Percentiles rank a stretch among this genome's conserved stretches.
Evolutionary conservation across 2,888 invertebrate species (phyloP).

Genomic region (Corbicula japonica): DNA sequence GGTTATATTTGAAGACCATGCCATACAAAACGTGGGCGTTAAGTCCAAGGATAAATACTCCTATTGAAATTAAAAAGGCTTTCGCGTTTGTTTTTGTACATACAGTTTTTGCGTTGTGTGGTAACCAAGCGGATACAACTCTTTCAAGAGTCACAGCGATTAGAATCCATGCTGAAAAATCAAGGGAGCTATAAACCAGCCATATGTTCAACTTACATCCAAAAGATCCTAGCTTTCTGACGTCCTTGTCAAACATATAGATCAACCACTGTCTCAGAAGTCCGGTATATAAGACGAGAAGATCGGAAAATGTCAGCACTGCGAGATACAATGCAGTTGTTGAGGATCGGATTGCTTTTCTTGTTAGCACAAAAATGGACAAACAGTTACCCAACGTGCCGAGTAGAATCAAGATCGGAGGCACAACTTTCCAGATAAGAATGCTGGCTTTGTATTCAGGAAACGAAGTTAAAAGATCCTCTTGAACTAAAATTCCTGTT

Average conservation of each 20-base stretch:
- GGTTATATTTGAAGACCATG: constrained; percentile 37
- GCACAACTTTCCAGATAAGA: constrained; percentile 70
- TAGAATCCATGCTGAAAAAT: constrained; percentile 80
- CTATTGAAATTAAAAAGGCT: constrained; percentile 47
- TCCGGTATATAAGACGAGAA: constrained; percentile 76
- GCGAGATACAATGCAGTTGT: too few relatives aligned
- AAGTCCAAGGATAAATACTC: constrained; percentile 54
- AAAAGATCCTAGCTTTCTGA: constrained; percentile 76
- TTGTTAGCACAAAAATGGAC: constrained; percentile 72
- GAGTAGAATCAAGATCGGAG: too few relatives aligned
- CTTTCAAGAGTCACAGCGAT: too few relatives aligned
- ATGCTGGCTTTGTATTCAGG: constrained; percentile 51
- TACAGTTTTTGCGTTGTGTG: too few relatives aligned
- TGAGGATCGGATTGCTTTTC: too few relatives aligned
- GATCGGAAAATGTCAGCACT: too few relatives aligned
- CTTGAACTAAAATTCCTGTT: too few relatives aligned
- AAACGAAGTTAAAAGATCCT: too few relatives aligned
- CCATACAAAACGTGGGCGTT: constrained; percentile 76
- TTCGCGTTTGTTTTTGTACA: constrained; percentile 65
- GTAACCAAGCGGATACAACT: too few relatives aligned
- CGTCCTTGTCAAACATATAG: constrained; percentile 59
- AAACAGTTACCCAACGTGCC: constrained; percentile 77
- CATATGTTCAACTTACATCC: too few relatives aligned
- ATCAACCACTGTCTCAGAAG: constrained; percentile 74
- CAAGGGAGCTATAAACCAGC: constrained; percentile 74